Base-by-base conservation (phyloP, 1,140 invertebrate species). In the Agrypnia vestita region DNA sequence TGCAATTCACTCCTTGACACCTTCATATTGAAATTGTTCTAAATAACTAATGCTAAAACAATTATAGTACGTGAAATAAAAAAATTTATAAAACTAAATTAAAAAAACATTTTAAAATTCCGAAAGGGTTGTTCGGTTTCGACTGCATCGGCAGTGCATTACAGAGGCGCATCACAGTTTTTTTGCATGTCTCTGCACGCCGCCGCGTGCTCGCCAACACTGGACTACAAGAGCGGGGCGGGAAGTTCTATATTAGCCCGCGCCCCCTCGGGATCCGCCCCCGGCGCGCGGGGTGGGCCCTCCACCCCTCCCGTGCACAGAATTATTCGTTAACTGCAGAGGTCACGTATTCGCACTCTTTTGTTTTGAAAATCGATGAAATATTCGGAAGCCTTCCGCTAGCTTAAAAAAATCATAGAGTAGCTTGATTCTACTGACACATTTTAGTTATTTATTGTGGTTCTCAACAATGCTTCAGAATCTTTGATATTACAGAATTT, bases 171-270 rank as follows among this genome's bases (percentile, higher is more conserved):
- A 35, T 35, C 25, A 35, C 25, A 35, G 1, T 35, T 35, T 35
- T 35, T 35, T 35, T 35, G 25, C 25, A 35, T 35, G 25, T 35
- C 25, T 35, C 25, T 35, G 25, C 25, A 35, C 25, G 1, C 25
- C 25, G 25, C 25, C 64, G 76, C 62, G 61, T 25, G 15, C 19
- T 53, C 19, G 12, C 67, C 46, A 46, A 71, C 35, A 17, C 67
- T 25, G 46, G n/a, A 17, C 67, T 71, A n/a, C 17, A n/a, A 19
- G 56, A 25, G 61, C 47, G 47, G 56, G 78, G 76, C 35, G 59
- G 35, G 76, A 74, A 75, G 55, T 78, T 44, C 46, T 74, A 83
- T 83, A 83, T 83, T 83, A 83, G 82, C 79, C 76, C 25, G 56
- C 49, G 49, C 76, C 61, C 76, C 62, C 49, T 8, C n/a, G 46